phyloP scores from a whole-genome alignment of 2,113 vertebrate genomes.

The Urocynchramus pylzowi region DNA sequence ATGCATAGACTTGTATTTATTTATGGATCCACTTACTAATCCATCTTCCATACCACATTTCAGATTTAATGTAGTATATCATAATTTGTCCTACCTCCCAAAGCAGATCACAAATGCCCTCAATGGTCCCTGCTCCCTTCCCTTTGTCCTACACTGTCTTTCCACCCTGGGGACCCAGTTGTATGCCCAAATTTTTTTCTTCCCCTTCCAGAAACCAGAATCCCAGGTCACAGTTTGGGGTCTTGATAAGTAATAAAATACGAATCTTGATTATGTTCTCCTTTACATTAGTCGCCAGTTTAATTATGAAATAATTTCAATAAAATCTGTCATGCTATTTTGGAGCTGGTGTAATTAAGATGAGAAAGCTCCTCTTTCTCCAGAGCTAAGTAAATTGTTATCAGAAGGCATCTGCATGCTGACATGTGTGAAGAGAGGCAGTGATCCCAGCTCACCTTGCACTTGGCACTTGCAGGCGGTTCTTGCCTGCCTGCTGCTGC shows the following conservation, averaged over 20 bases:
- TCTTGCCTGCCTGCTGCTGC: not conserved
- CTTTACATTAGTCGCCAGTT: not conserved
- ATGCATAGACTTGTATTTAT: not conserved
- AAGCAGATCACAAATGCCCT: not conserved
- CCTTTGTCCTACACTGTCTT: not conserved
- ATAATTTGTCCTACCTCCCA: not conserved
- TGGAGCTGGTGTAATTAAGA: not conserved
- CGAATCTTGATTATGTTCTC: not conserved
- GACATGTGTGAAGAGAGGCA: constrained; percentile 16
- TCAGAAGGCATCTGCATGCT: not conserved
- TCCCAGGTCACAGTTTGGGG: not conserved
- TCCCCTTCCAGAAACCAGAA: not conserved
- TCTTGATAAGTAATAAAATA: not conserved
- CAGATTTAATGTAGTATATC: not conserved
- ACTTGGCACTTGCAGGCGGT: not conserved
- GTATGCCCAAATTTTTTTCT: not conserved
- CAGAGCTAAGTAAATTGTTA: constrained; percentile 21
- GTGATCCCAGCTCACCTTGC: constrained; percentile 7
- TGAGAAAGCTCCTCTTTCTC: not conserved
- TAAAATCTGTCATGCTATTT: not conserved
- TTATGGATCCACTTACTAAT: not conserved
- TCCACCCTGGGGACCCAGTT: not conserved
- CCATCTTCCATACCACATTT: not conserved
- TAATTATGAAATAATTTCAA: not conserved
- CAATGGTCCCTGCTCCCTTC: not conserved